Conservation (phyloP, 1,140 invertebrate species). For the Lanistes nyassanus region DNA sequence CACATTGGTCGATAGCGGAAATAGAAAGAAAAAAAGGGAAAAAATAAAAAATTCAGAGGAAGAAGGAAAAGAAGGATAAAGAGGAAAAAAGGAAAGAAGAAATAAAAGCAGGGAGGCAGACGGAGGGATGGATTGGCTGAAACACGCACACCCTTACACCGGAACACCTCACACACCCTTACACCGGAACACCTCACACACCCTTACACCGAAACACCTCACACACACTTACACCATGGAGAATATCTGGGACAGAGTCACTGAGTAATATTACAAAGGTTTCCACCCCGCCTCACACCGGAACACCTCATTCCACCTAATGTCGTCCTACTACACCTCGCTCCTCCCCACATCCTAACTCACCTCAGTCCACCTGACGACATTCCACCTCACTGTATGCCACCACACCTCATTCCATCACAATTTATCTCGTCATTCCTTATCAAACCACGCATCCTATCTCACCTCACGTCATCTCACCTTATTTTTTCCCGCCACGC, state of each 20-base stretch:
- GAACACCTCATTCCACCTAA: too few relatives aligned
- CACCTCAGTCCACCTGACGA: too few relatives aligned
- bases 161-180: neutral
- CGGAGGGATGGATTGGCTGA: neutral
- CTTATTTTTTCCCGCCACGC: too few relatives aligned
- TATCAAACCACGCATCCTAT: too few relatives aligned
- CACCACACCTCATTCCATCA: too few relatives aligned
- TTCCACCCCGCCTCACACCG: too few relatives aligned
- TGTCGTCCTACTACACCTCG: too few relatives aligned
- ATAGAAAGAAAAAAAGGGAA: neutral
- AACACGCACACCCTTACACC: neutral
- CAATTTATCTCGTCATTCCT: too few relatives aligned
- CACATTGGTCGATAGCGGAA: neutral
- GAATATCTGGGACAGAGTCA: neutral
- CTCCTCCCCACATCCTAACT: too few relatives aligned
- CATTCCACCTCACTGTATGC: too few relatives aligned
- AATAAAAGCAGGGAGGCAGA: neutral
- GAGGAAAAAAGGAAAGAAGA: neutral
- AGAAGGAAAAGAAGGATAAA: neutral
- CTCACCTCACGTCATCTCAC: too few relatives aligned
- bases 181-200: slow-evolving; percentile 2
- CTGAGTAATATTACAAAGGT: too few relatives aligned
- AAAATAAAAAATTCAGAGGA: neutral
- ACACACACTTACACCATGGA: neutral
- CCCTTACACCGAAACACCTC: neutral